These are phyloP conservation scores for Samia ricini DNA, from an alignment of 1,140 invertebrate species.

Conservation along the genomic window DNA sequence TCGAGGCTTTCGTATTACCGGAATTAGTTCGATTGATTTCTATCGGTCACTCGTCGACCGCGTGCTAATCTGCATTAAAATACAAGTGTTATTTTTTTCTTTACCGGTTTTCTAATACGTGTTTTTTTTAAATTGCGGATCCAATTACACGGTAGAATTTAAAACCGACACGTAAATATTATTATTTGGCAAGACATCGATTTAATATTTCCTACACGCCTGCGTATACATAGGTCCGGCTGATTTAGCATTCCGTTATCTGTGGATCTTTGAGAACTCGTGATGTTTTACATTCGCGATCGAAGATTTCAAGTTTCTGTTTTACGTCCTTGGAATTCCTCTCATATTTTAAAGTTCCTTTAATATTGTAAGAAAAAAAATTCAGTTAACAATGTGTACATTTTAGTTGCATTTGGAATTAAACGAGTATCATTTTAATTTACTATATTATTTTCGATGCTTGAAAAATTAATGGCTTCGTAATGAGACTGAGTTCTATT, in stretches of 20 bases:
- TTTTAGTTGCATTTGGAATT: too few relatives aligned
- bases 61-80: constrained; percentile 7
- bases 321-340: constrained; percentile 24
- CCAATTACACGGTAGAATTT: constrained; percentile 11
- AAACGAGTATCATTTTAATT: not conserved
- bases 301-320: constrained; percentile 1
- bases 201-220: constrained; percentile 8
- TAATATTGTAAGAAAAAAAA: not conserved
- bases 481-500: not conserved
- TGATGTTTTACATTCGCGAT: constrained; percentile 2
- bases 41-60: not conserved
- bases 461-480: too few relatives aligned
- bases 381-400: not conserved
- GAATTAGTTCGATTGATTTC: not conserved
- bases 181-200: constrained; percentile 2
- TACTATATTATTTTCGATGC: too few relatives aligned
- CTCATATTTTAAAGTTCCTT: constrained; percentile 1
- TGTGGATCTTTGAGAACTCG: constrained; percentile 4
- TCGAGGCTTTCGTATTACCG: too few relatives aligned
- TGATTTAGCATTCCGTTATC: constrained; percentile 17
- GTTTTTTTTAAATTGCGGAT: constrained; percentile 2
- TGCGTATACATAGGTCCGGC: constrained; percentile 12
- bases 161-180: constrained; percentile 8
- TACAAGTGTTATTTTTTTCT: constrained; percentile 1
- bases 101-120: not conserved